phyloP scores from a whole-genome alignment of 2,888 invertebrate genomes.

The Hipparchia semele region DNA sequence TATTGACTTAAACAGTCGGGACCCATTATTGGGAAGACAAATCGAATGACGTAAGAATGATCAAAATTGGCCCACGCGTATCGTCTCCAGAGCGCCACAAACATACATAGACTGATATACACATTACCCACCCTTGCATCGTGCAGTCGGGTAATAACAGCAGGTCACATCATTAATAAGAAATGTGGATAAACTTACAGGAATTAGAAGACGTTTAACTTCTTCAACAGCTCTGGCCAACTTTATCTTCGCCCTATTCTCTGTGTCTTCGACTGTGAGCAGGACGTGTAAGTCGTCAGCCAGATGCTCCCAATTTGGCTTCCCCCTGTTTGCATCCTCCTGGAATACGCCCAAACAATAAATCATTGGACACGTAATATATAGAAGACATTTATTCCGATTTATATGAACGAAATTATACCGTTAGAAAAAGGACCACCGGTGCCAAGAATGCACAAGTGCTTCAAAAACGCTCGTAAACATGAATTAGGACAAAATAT shows the following conservation, averaged over 20 bases:
- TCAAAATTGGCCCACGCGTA: too few relatives aligned
- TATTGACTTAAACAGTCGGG: too few relatives aligned
- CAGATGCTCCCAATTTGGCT: slow-evolving; percentile 99
- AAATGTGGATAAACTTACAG: slow-evolving; percentile 86
- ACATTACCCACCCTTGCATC: too few relatives aligned
- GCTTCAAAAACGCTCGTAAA: slow-evolving; percentile 35
- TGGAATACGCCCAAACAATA: slow-evolving; percentile 67
- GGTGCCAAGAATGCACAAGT: slow-evolving; percentile 43
- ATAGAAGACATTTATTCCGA: slow-evolving; percentile 39
- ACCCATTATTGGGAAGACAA: too few relatives aligned
- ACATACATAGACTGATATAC: too few relatives aligned
- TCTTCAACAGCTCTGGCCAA: slow-evolving; percentile 98
- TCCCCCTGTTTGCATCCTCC: slow-evolving; percentile 99
- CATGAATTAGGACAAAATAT: slow-evolving; percentile 30
- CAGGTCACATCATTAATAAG: neutral
- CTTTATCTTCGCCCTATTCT: slow-evolving; percentile 97
- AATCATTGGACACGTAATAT: slow-evolving; percentile 43
- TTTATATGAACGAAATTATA: slow-evolving; percentile 42
- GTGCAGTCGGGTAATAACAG: too few relatives aligned
- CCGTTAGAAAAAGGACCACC: slow-evolving; percentile 37
- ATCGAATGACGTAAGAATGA: too few relatives aligned
- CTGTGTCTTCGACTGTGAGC: slow-evolving; percentile 99
- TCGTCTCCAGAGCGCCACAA: too few relatives aligned
- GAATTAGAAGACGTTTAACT: slow-evolving; percentile 98
- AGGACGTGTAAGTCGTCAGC: slow-evolving; percentile 99